Evolutionary conservation across 2,113 vertebrate genomes (phyloP), one percentile per base, ranked within the genome.

Genomic region (Aldabrachelys gigantea): DNA sequence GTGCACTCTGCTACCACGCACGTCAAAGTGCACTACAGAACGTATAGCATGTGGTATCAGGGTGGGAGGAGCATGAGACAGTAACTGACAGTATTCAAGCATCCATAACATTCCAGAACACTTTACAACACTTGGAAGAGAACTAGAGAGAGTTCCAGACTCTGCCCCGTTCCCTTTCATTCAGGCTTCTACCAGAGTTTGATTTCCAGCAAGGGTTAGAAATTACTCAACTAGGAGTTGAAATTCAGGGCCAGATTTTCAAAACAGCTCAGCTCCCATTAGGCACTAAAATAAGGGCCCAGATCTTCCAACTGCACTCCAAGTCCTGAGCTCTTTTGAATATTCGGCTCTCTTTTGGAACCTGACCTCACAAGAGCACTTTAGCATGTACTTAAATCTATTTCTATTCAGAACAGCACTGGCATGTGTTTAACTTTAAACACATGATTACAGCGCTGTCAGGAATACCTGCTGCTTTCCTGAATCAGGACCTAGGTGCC

Each of bases 401-500:
- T 72, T 72, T n/a, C 69, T 22, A 75, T 75, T 22, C 86, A 82
- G 62, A 16, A 90, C 81, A 57, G 21, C 6, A 21, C 10, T 5
- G 3, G 1, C 2, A 1, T 6, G 0, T 4, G 12, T 9, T 75
- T 65, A 2, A 22, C 72, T 38, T 90, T 84, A 52, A 76, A 2
- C 38, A 25, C 4, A 5, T 0, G 0, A 62, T 56, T 21, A 80
- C 21, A 38, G 29, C 6, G 0, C 14, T 53, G 8, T 35, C 52
- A 25, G 53, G 24, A 27, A 41, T 27, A 82, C 7, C 13, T 57
- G 24, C 38, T 82, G n/a, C 25, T 80, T 80, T 80, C 38, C 38
- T 25, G 38, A 57, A 9, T 24, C 29, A 49, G 47, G 17, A 25
- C 81, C 21, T 59, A 29, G 53, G 50, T 7, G 4, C 2, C 0